These are phyloP conservation scores for Odontothrips loti DNA, from an alignment of 2,888 invertebrate genomes.

Conservation along the genomic window DNA sequence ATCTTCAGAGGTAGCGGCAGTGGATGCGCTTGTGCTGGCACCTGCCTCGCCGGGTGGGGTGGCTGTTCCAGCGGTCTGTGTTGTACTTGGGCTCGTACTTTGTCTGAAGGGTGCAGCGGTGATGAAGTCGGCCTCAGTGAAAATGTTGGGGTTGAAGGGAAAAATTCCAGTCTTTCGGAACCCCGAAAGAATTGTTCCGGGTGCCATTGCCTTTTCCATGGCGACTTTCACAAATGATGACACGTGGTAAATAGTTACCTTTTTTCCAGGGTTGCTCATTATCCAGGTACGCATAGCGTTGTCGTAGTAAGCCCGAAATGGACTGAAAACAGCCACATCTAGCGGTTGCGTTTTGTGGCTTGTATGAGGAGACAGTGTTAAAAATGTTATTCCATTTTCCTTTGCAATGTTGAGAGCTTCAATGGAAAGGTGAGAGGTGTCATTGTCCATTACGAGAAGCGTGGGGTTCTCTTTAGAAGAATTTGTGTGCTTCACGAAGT, in stretches of 20 bases:
- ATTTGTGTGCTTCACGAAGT: slow-evolving; percentile 16
- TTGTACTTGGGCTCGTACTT: too few species aligned
- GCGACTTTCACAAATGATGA: slow-evolving; percentile 38
- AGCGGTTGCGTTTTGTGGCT: slow-evolving; percentile 44
- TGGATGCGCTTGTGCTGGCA: too few species aligned
- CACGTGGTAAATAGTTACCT: slow-evolving; percentile 44
- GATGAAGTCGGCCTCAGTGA: too few species aligned
- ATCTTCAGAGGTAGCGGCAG: too few species aligned
- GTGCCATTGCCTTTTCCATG: slow-evolving; percentile 39
- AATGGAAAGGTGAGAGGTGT: slow-evolving; percentile 36
- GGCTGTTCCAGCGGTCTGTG: too few species aligned
- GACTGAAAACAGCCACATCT: slow-evolving; percentile 41
- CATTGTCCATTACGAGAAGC: slow-evolving; percentile 36
- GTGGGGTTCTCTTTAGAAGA: slow-evolving; percentile 33
- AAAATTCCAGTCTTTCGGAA: slow-evolving; percentile 39
- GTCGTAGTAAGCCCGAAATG: slow-evolving; percentile 42
- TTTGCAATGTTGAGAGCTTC: slow-evolving; percentile 40
- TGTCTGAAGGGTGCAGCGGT: too few species aligned
- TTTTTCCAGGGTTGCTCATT: slow-evolving; percentile 41
- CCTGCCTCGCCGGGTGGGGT: too few species aligned
- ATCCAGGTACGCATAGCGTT: slow-evolving; percentile 40
- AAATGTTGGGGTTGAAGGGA: slow-evolving; percentile 33
- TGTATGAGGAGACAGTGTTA: slow-evolving; percentile 44
- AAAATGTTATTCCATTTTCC: slow-evolving; percentile 43
- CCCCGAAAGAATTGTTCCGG: slow-evolving; percentile 40